These are phyloP conservation scores for Drosophila mercatorum DNA, from an alignment of 2,888 invertebrate species.

Conservation along the genomic window DNA sequence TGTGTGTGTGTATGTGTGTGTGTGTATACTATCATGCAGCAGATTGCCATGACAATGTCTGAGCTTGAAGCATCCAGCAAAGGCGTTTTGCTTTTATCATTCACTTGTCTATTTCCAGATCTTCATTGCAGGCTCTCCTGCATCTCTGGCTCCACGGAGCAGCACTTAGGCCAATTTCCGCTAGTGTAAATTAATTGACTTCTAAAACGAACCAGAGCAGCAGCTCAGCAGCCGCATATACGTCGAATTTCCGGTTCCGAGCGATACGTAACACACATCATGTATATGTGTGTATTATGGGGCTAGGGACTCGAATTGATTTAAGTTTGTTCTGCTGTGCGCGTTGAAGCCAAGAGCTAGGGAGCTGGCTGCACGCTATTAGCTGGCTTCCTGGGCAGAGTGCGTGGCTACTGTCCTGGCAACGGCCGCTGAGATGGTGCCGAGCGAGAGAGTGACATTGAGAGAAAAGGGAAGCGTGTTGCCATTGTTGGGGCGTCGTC, in stretches of 20 bases:
- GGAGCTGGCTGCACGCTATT: conserved; percentile 34
- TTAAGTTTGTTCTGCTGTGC: conserved; percentile 43
- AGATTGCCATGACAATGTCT: conserved; percentile 40
- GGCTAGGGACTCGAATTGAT: conserved; percentile 57
- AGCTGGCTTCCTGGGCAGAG: conserved; percentile 46
- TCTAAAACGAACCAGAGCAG: conserved; percentile 22
- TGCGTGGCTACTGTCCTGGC: conserved; percentile 33
- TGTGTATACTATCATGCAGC: conserved; percentile 16
- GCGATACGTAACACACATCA: conserved; percentile 11
- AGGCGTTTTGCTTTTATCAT: conserved; percentile 25
- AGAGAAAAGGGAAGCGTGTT: neutral
- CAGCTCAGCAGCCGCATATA: conserved; percentile 3
- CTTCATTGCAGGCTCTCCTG: conserved; percentile 14
- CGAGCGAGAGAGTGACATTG: conserved; percentile 1
- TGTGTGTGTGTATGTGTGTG: conserved; percentile 3
- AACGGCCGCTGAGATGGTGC: conserved; percentile 19
- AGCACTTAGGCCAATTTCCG: conserved; percentile 49
- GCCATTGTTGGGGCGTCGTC: conserved; percentile 34
- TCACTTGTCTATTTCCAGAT: conserved; percentile 40
- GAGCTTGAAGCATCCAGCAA: conserved; percentile 31
- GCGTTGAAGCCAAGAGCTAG: conserved; percentile 12
- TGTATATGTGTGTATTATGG: conserved; percentile 18
- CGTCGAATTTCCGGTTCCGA: conserved; percentile 55
- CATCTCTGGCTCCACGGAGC: conserved; percentile 6
- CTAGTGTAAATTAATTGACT: conserved; percentile 70